Evolutionary conservation across 2,797 vertebrate genomes (phyloP).

Genomic region (Phataginus tricuspis): DNA sequence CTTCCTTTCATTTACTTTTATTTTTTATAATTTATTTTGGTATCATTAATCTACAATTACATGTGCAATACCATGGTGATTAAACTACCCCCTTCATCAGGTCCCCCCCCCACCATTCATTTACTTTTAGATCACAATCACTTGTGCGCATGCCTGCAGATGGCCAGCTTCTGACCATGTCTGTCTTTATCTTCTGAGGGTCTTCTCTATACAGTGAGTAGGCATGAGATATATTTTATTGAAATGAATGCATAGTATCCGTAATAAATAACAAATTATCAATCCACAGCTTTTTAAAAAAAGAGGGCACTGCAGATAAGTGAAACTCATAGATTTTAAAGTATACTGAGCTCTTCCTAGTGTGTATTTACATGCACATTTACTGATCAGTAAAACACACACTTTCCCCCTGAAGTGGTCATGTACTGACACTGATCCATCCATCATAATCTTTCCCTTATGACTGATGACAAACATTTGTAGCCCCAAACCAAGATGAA

Average conservation of each 20-base stretch:
- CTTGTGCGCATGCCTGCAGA: too few species aligned
- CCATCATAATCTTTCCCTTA: not conserved
- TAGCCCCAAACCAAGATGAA: not conserved
- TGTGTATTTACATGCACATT: not conserved
- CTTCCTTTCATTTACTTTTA: too few species aligned
- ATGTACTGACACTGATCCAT: not conserved
- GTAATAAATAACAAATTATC: not conserved
- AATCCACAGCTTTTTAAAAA: not conserved
- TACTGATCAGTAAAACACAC: too few species aligned
- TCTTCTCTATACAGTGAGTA: not conserved
- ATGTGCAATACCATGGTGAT: too few species aligned
- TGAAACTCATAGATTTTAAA: not conserved
- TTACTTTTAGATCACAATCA: not conserved
- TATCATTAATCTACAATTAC: too few species aligned
- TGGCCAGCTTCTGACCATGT: not conserved
- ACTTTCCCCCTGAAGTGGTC: not conserved
- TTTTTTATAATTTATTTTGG: too few species aligned
- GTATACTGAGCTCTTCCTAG: not conserved
- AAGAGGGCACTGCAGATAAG: too few species aligned
- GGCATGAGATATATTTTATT: not conserved
- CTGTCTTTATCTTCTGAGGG: not conserved
- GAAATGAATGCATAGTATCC: not conserved
- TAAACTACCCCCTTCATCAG: not conserved
- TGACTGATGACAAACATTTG: too few species aligned
- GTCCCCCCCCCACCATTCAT: too few species aligned